phyloP scores from a whole-genome alignment of 2,888 invertebrate species.

The Zelleria hepariella region DNA sequence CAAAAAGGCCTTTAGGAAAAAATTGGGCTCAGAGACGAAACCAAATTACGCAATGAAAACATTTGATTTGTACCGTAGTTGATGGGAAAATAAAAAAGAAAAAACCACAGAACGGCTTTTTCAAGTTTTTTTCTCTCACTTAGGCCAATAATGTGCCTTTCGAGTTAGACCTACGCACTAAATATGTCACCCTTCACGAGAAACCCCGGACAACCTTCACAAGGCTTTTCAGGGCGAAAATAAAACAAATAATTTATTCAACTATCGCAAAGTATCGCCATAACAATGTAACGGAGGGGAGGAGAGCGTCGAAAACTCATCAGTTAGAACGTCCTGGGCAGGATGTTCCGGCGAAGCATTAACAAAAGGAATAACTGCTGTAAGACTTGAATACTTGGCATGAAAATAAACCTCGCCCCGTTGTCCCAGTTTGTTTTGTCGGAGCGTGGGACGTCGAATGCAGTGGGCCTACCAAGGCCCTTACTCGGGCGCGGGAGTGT shows the following conservation, averaged over 20 bases:
- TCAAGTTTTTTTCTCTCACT: no score
- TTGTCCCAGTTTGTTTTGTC: not conserved
- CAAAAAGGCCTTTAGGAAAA: no score
- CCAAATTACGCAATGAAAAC: no score
- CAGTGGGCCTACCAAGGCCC: not conserved
- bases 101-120: no score
- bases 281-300: not conserved
- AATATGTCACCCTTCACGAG: not conserved
- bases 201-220: not conserved
- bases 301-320: not conserved
- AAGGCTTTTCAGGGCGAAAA: not conserved
- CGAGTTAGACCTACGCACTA: no score
- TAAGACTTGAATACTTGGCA: slow-evolving; percentile 21
- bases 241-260: not conserved
- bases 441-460: not conserved
- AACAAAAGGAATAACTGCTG: slow-evolving; percentile 41
- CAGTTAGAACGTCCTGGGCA: slow-evolving; percentile 6
- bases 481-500: no score
- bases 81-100: no score
- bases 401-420: slow-evolving; percentile 38
- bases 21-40: no score
- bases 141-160: no score
- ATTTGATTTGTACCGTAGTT: no score
- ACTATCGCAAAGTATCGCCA: not conserved
- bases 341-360: slow-evolving; percentile 31